phyloP scores from a whole-genome alignment of 1,140 invertebrate genomes.

The Calliopsis andreniformis region DNA sequence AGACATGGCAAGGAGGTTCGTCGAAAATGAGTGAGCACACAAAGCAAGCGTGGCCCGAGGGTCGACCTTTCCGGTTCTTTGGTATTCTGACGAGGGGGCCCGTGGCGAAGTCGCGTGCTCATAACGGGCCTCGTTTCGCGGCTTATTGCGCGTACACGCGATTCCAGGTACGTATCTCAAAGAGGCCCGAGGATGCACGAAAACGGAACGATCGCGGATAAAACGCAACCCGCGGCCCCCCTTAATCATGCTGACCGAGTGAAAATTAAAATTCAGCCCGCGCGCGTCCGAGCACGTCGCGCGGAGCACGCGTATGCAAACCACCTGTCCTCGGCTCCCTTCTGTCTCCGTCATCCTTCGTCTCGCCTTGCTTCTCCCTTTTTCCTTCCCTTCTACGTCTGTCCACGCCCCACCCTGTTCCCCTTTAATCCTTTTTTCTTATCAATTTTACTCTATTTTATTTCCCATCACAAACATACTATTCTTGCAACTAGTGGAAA shows the following conservation, averaged over 20 bases:
- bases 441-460: no score
- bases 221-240: conserved; percentile 28
- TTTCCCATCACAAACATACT: no score
- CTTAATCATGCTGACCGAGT: conserved; percentile 43
- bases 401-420: background rate
- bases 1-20: no score
- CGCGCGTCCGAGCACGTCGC: conserved; percentile 48
- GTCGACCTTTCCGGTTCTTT: conserved; percentile 30
- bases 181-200: background rate
- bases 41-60: no score
- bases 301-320: conserved; percentile 63
- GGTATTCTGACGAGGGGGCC: conserved; percentile 21
- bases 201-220: conserved; percentile 30
- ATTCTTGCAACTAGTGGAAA: no score
- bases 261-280: conserved; percentile 67
- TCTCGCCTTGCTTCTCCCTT: background rate
- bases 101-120: conserved; percentile 25
- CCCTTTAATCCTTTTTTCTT: background rate
- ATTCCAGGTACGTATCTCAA: background rate
- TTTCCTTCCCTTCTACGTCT: background rate
- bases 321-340: conserved; percentile 55
- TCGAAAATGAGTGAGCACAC: no score
- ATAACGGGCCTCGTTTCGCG: conserved; percentile 29
- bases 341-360: conserved; percentile 13
- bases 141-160: conserved; percentile 6